Base-by-base conservation (phyloP, 2,797 vertebrate species). In the Tauraco hartlaubi region DNA sequence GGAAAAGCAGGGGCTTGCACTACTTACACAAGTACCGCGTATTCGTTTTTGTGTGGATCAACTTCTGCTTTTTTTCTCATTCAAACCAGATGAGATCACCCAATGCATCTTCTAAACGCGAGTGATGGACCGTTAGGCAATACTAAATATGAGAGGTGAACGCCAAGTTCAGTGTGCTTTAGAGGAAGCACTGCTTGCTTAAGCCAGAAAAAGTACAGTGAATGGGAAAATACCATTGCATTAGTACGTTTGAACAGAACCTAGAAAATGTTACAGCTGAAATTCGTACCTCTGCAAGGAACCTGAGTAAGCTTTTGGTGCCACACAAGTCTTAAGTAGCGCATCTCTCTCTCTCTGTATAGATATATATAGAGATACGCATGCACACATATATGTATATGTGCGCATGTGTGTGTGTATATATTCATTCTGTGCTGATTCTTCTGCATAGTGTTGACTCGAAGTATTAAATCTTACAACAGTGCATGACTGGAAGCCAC, bases 1-100 rank as follows among this genome's bases (percentile, higher is more conserved):
- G 95, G 81, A 96, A 91, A 87, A 68, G 43, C 92, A 71, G 96
- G 90, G 95, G 97, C 96, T 96, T 93, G 96, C 94, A 86, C 97
- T 95, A 56, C 96, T 97, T 93, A 82, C 92, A 88, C 80, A 75
- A 91, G 85, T 94, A 84, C 94, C 83, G 39, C 63, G 69, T 76
- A 39, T 88, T 87, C 48, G 74, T 64, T 86, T 85, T 85, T 73
- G 33, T 84, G 28, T 59, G 48, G 71, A 74, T 85, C 68, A 85
- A 63, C 68, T 94, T 91, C 71, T 85, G 80, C 90, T 85, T 95
- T 78, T 71, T 92, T 76, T 72, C 69, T 63, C 11, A 88, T 46
- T 79, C 39, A 52, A 15, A 68, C 79, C 56, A 43, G 78, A 66
- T 31, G 15, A 88, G 63, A 22, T 89, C 52, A 63, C 78, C 48